A percentile compares a stretch with the other conserved stretches of the same genome.
phyloP scores from a whole-genome alignment of 2,888 invertebrate genomes.

The Sphaerophoria rueppellii region DNA sequence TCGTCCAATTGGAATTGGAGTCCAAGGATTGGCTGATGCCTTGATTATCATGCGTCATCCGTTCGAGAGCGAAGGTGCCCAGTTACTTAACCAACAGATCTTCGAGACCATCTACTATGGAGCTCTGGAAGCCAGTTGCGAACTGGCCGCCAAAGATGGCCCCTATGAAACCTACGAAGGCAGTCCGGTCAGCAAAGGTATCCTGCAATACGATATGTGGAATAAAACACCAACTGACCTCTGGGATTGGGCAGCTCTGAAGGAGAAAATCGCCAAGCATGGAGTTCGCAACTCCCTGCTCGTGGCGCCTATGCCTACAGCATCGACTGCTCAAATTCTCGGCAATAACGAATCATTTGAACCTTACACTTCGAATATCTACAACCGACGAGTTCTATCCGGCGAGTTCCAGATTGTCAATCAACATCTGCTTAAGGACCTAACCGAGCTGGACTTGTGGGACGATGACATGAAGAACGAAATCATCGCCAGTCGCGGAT shows the following conservation, averaged over 20 bases:
- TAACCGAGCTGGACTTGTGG: conserved; percentile 96
- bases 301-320: conserved; percentile 99
- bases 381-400: conserved; percentile 95
- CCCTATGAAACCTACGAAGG: conserved; percentile 96
- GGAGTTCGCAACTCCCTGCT: conserved; percentile 97
- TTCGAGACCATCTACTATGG: conserved; percentile 99
- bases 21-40: conserved; percentile 98
- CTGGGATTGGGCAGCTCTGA: conserved; percentile 94
- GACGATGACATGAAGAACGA: conserved; percentile 97
- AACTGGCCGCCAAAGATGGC: conserved; percentile 92
- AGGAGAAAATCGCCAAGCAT: conserved; percentile 91
- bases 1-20: conserved; percentile 94
- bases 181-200: conserved; percentile 96
- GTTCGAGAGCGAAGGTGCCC: conserved; percentile 94
- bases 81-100: conserved; percentile 94
- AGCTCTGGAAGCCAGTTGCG: conserved; percentile 97
- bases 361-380: conserved; percentile 98
- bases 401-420: conserved; percentile 99
- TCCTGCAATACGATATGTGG: conserved; percentile 99
- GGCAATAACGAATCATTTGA: conserved; percentile 99
- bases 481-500: conserved; percentile 95
- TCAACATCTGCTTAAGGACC: conserved; percentile 95
- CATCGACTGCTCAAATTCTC: conserved; percentile 99
- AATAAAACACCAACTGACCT: conserved; percentile 91
- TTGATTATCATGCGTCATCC: conserved; percentile 96